Evolutionary conservation across 1,140 invertebrate species (phyloP).

Genomic region (Bombus turneri): DNA sequence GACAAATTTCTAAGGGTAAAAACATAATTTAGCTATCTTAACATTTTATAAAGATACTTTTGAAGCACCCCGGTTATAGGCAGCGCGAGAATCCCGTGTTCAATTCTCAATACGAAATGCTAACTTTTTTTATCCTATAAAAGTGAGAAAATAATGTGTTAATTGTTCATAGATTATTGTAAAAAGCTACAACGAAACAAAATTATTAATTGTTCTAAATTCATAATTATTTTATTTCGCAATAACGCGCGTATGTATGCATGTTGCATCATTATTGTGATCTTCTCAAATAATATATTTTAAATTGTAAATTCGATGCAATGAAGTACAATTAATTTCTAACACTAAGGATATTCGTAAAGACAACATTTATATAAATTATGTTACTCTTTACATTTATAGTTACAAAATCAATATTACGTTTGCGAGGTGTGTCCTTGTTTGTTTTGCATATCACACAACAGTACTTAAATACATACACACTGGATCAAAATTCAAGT

Average conservation of each 20-base stretch:
- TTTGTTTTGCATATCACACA: no score
- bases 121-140: conserved; percentile 20
- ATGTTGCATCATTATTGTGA: background rate
- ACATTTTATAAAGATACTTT: background rate
- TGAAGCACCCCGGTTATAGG: background rate
- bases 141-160: background rate
- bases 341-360: background rate
- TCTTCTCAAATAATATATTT: background rate
- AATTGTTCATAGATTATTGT: no score
- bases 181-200: background rate
- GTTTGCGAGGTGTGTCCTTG: no score
- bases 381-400: no score
- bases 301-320: background rate
- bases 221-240: background rate
- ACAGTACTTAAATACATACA: no score
- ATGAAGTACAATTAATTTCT: conserved; percentile 2
- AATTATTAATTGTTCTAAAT: background rate
- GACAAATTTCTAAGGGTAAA: background rate
- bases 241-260: background rate
- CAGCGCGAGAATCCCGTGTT: conserved; percentile 17
- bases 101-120: conserved; percentile 32
- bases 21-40: rapidly evolving
- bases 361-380: no score
- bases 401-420: no score
- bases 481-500: no score